phyloP scores from a whole-genome alignment of 2,888 invertebrate species.

The Trichogramma evanescens region DNA sequence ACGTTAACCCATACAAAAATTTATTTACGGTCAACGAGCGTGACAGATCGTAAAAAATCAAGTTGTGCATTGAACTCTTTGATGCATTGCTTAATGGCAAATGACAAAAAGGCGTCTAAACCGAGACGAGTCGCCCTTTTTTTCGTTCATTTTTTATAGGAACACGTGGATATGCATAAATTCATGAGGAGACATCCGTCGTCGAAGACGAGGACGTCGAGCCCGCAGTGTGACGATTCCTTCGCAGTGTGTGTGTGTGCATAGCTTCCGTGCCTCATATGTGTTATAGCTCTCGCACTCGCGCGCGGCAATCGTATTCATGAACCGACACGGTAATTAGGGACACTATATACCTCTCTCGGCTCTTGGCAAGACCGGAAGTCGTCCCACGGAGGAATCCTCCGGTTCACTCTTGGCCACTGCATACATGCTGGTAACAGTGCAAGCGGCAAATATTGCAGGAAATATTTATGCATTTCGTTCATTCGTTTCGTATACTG shows the following conservation, averaged over 20 bases:
- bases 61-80: too few relatives aligned
- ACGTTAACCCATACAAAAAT: too few relatives aligned
- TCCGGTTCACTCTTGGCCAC: conserved; percentile 31
- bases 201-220: conserved; percentile 29
- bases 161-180: too few relatives aligned
- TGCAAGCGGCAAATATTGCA: conserved; percentile 36
- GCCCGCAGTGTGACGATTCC: conserved; percentile 20
- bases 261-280: conserved; percentile 42
- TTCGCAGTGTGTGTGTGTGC: too few relatives aligned
- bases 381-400: conserved; percentile 42
- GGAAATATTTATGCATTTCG: conserved; percentile 46
- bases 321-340: conserved; percentile 49
- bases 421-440: conserved; percentile 9
- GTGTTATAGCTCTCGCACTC: conserved; percentile 8
- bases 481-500: conserved; percentile 39
- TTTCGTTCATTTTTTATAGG: neutral
- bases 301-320: conserved; percentile 44
- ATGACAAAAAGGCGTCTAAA: neutral
- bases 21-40: too few relatives aligned
- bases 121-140: neutral
- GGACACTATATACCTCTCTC: conserved; percentile 41
- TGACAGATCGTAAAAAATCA: too few relatives aligned
- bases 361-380: conserved; percentile 42
- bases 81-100: too few relatives aligned
- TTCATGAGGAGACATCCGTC: conserved; percentile 5